phyloP scores from a whole-genome alignment of 2,113 vertebrate genomes.

The Bubo bubo region DNA sequence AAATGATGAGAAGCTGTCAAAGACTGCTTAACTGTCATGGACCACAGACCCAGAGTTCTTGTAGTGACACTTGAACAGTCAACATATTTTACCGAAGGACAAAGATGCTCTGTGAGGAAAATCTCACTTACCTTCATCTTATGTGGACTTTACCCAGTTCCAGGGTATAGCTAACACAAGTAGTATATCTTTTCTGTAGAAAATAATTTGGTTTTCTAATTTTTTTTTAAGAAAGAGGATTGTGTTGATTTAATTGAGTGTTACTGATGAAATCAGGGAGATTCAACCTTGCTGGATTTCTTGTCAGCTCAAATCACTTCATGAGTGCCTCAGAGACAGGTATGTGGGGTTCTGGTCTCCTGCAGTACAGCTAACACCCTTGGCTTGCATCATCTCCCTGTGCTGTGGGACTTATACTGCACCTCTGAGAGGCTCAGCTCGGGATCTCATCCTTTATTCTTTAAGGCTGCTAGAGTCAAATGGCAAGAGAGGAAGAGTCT shows the following conservation, averaged over 20 bases:
- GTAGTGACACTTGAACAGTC: neutral
- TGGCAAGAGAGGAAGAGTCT: neutral
- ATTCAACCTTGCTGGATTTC: neutral
- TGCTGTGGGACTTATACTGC: neutral
- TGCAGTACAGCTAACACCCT: neutral
- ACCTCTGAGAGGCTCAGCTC: neutral
- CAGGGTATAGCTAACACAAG: neutral
- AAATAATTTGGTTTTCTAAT: neutral
- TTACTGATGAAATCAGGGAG: neutral
- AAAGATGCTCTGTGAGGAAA: neutral
- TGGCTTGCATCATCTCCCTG: neutral
- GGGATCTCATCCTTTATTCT: neutral
- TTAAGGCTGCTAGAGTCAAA: neutral
- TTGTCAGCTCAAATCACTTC: neutral
- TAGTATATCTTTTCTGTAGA: neutral
- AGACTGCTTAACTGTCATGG: neutral
- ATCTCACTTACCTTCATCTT: neutral
- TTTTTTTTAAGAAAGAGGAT: accelerated
- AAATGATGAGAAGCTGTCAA: neutral
- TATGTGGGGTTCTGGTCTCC: neutral
- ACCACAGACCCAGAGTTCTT: neutral
- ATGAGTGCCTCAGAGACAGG: neutral
- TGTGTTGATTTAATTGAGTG: neutral
- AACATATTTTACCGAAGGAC: neutral
- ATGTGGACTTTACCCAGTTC: neutral